Evolutionary conservation across 1,140 invertebrate species (phyloP), one percentile per base, ranked within the genome.

Genomic region (Pectinophora gossypiella): DNA sequence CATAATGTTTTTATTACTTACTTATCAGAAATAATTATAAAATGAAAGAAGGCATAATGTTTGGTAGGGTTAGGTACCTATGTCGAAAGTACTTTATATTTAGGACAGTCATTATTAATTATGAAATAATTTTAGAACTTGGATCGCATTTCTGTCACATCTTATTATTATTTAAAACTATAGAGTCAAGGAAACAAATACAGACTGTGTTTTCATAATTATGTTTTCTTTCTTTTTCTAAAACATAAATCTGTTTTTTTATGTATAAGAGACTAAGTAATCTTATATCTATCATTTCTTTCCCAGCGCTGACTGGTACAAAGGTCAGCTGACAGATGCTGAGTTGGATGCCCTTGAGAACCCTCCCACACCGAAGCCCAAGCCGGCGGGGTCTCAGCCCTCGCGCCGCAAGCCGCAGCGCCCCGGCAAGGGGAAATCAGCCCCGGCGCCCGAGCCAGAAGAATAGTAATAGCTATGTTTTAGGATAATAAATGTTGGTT

Each of bases 291-390:
- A 5, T 40, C 7, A 6, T 65, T 54, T 61, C 43, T 22, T 59
- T 90, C 90, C 19, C 77, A 96, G 95, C 82, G 92, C 92, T 64
- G 94, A 96, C 67, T 96, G 94, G 94, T 96, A 96, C 87, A 95
- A 95, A 73, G 95, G 90, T 47, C 91, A 93, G 32, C 76, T 96
- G 52, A 95, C 94, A n/a, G 95, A 96, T 51, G 91, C 91, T 45
- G 91, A 95, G 77, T 80, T 96, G 36, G 92, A 93, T 7, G 92
- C 92, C 45, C 80, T 96, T 48, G 94, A 96, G 74, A 92, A 94
- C 82, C 94, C 94, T 3, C 89, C 91, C 0, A 89, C 89, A 0
- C 56, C 65, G 1, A 91, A 90, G 57, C 91, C 92, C 10, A 93
- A 90, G 71, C 85, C 89, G 1, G 90, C 90, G 54, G 72, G 87